A percentile compares a stretch with the other conserved stretches of the same genome.
phyloP scores from a whole-genome alignment of 2,888 invertebrate genomes.

The Megalurothrips usitatus region DNA sequence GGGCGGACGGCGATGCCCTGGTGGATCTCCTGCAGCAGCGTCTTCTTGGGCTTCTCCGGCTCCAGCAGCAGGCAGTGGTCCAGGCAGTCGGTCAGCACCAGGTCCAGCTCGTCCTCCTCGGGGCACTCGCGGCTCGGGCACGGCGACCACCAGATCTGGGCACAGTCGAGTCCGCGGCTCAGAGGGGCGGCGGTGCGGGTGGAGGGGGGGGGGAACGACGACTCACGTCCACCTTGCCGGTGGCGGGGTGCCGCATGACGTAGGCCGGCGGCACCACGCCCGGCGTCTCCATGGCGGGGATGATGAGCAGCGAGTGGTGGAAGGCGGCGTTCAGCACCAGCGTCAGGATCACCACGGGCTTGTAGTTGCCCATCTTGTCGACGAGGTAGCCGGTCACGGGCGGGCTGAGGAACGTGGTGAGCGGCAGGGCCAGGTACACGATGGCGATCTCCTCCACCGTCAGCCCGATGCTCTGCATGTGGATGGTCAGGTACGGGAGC shows the following conservation, averaged over 20 bases:
- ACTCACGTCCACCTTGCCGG: conserved; percentile 63
- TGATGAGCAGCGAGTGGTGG: conserved; percentile 72
- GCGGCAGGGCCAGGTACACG: conserved; percentile 79
- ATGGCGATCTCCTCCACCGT: conserved; percentile 82
- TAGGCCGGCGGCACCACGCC: conserved; percentile 70
- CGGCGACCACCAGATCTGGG: conserved; percentile 76
- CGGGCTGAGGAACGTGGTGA: conserved; percentile 79
- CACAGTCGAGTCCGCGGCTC: background rate
- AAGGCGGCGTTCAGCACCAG: conserved; percentile 71
- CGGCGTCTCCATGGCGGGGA: conserved; percentile 74
- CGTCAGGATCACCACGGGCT: conserved; percentile 73
- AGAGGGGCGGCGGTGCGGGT: too few species aligned
- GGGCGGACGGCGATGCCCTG: conserved; percentile 41
- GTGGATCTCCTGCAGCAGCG: conserved; percentile 37
- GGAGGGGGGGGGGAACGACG: conserved; percentile 30
- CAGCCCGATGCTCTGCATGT: conserved; percentile 85
- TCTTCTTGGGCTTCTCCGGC: conserved; percentile 35
- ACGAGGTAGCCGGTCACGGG: conserved; percentile 79
- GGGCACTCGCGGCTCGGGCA: conserved; percentile 76
- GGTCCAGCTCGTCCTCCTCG: conserved; percentile 65
- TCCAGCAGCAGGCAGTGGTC: conserved; percentile 63
- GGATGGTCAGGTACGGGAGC: conserved; percentile 80
- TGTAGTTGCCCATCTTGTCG: conserved; percentile 82
- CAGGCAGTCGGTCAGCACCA: conserved; percentile 66
- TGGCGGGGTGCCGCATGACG: conserved; percentile 68